These are phyloP conservation scores for Philypnodon macrostomus DNA, from an alignment of 2,797 vertebrate species.

Conservation along the genomic window DNA sequence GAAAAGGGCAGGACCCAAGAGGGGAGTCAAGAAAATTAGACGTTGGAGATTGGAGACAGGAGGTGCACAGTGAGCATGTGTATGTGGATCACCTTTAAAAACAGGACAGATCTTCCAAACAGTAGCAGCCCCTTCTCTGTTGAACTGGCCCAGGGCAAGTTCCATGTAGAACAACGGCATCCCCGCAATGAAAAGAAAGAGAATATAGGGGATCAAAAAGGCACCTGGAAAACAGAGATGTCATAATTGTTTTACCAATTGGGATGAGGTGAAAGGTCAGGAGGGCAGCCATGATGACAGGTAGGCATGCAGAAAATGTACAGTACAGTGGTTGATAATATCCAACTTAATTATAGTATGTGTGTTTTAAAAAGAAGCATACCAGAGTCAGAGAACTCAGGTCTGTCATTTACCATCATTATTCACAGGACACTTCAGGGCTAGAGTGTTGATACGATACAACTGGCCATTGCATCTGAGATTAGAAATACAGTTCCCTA, in stretches of 20 bases:
- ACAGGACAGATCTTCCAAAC: conserved; percentile 98
- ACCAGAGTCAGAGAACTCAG: no score
- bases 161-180: conserved; percentile 99
- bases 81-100: conserved; percentile 89
- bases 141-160: conserved; percentile 95
- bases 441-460: no score
- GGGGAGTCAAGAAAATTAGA: conserved; percentile 13
- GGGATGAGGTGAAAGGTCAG: background rate
- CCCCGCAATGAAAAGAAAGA: conserved; percentile 95
- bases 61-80: background rate
- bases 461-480: background rate
- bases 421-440: no score
- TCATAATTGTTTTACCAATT: background rate
- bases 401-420: no score
- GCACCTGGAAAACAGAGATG: conserved; percentile 79
- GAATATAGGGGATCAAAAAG: conserved; percentile 95
- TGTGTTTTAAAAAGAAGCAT: no score
- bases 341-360: no score
- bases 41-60: conserved; percentile 26
- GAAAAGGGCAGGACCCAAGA: conserved; percentile 44
- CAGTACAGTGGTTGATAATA: background rate
- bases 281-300: background rate
- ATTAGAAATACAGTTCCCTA: no score
- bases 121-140: conserved; percentile 95
- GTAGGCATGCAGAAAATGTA: background rate